These are phyloP conservation scores for Procambarus virginalis DNA, from an alignment of 1,140 invertebrate species.

Conservation along the genomic window DNA sequence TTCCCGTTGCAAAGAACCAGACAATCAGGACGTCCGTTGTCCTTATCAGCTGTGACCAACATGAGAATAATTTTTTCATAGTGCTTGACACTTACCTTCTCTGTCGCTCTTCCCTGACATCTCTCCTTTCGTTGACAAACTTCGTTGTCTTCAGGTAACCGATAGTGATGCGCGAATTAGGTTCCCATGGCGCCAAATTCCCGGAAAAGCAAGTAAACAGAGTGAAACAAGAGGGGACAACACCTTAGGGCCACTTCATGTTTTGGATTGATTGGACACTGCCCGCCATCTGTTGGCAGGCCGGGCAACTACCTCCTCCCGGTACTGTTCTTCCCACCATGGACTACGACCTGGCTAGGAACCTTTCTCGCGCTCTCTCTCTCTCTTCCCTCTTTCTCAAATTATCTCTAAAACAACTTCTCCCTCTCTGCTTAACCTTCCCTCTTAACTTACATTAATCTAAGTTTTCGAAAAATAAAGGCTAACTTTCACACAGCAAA, in stretches of 20 bases:
- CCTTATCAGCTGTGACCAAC: not conserved
- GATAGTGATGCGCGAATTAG: not conserved
- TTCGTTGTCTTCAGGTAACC: slow-evolving; percentile 37
- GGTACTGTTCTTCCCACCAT: not conserved
- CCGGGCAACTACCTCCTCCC: slow-evolving; percentile 20
- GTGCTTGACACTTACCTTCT: slow-evolving; percentile 29
- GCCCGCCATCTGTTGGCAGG: slow-evolving; percentile 37
- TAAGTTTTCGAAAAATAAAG: not conserved
- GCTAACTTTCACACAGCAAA: not conserved
- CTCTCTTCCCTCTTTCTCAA: too few relatives aligned
- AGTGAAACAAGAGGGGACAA: slow-evolving; percentile 1
- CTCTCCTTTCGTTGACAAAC: slow-evolving; percentile 28
- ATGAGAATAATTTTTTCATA: not conserved
- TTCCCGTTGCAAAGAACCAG: not conserved
- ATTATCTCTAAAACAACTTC: too few relatives aligned
- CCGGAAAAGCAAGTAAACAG: slow-evolving; percentile 9
- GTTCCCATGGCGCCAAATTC: slow-evolving; percentile 39
- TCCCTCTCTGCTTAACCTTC: too few relatives aligned
- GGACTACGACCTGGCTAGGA: not conserved
- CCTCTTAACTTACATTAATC: not conserved
- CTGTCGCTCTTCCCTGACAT: slow-evolving; percentile 53
- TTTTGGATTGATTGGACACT: slow-evolving; percentile 59
- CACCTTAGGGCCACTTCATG: slow-evolving; percentile 32
- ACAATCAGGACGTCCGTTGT: not conserved
- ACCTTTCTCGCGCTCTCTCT: not conserved